Evolutionary conservation across 2,113 vertebrate genomes (phyloP).

Genomic region (Ameiurus melas): DNA sequence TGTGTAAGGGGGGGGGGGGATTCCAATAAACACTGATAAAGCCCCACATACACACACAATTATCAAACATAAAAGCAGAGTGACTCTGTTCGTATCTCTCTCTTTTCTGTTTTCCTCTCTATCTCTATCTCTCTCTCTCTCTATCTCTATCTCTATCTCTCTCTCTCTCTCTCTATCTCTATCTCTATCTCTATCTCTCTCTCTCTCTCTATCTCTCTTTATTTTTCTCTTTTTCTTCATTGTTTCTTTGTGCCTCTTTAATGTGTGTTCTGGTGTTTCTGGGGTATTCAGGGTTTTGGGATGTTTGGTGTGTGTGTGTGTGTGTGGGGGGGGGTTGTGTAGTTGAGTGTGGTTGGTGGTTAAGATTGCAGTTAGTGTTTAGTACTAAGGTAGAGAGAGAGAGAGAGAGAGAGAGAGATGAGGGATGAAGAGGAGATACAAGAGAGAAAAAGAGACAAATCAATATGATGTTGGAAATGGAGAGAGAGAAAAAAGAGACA

Average conservation of each 20-base stretch:
- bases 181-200: neutral
- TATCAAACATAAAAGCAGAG: neutral
- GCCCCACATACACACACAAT: neutral
- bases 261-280: neutral
- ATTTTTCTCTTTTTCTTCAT: neutral
- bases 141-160: neutral
- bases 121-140: neutral
- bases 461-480: too few species aligned
- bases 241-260: neutral
- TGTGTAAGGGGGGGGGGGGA: neutral
- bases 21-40: neutral
- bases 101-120: neutral
- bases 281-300: neutral
- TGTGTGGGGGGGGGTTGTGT: too few species aligned
- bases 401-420: too few species aligned
- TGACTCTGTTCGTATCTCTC: neutral
- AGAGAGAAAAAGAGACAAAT: too few species aligned
- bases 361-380: too few species aligned
- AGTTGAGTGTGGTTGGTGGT: too few species aligned
- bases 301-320: too few species aligned
- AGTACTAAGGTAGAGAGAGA: too few species aligned
- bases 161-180: neutral
- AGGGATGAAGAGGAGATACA: too few species aligned
- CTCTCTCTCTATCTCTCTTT: neutral
- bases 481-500: too few species aligned